Conservation (phyloP, 2,888 invertebrate genomes). For the Nephrotoma guestfalica region DNA sequence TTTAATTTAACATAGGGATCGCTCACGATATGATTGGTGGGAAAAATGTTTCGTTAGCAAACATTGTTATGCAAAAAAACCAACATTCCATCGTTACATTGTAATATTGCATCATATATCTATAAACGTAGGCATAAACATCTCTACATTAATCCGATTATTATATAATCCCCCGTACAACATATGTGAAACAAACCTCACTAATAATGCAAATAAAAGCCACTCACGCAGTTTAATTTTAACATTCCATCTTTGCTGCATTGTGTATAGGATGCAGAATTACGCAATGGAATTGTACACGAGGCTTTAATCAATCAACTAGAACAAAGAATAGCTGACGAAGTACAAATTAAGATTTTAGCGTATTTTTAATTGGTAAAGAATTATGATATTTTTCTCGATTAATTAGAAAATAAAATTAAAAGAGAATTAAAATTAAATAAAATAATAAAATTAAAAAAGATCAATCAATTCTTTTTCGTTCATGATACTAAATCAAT, state of each 20-base stretch:
- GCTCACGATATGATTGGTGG: no score
- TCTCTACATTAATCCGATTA: no score
- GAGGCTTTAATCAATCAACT: not conserved
- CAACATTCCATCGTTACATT: no score
- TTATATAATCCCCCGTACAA: no score
- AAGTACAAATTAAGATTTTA: not conserved
- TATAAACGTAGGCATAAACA: no score
- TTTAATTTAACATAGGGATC: not conserved
- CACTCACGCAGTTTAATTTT: not conserved
- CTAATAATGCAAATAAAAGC: not conserved
- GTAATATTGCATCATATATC: no score
- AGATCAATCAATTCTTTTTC: not conserved
- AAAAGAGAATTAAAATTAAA: not conserved
- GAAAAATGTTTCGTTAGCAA: no score
- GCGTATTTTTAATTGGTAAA: not conserved
- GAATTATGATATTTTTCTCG: not conserved
- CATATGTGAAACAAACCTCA: no score
- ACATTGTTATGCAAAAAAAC: no score
- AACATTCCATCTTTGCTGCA: not conserved
- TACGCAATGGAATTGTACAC: not conserved
- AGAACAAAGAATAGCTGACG: not conserved
- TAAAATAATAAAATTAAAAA: not conserved
- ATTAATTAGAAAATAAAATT: not conserved
- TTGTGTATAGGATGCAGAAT: not conserved
- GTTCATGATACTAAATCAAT: not conserved